These are phyloP conservation scores for Himalopsyche japonica DNA, from an alignment of 2,888 invertebrate species.

Conservation along the genomic window DNA sequence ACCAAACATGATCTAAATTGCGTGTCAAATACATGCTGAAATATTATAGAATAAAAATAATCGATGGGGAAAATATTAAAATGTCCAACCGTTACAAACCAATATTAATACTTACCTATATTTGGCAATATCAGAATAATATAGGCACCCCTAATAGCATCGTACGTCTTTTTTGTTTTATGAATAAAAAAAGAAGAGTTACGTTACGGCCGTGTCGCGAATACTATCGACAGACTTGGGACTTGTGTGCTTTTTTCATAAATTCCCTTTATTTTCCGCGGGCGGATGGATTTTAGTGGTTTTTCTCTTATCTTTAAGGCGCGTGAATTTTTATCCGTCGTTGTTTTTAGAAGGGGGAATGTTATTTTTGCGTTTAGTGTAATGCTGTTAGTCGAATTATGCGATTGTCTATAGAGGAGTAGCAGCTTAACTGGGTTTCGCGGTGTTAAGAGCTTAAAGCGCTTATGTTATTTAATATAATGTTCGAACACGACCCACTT, in stretches of 20 bases:
- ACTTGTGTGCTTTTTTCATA: constrained; percentile 22
- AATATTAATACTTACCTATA: background rate
- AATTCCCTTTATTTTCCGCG: constrained; percentile 15
- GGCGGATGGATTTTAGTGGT: constrained; percentile 12
- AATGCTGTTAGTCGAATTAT: background rate
- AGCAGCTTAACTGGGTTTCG: background rate
- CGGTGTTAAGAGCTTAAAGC: background rate
- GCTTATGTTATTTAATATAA: background rate
- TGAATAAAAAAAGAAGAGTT: constrained; percentile 30
- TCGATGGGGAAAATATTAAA: too few species aligned
- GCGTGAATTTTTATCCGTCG: constrained; percentile 8
- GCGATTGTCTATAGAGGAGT: background rate
- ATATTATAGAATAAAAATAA: too few species aligned
- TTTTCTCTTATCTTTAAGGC: constrained; percentile 4
- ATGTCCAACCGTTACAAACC: background rate
- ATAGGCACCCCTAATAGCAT: background rate
- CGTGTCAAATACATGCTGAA: too few species aligned
- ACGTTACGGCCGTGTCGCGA: constrained; percentile 24
- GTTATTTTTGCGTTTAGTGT: constrained; percentile 5
- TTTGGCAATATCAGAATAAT: background rate
- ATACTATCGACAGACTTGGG: constrained; percentile 23
- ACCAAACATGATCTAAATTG: too few species aligned
- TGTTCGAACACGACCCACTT: background rate
- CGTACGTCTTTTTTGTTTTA: constrained; percentile 31
- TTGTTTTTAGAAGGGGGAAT: background rate